Evolutionary conservation across 1,140 invertebrate species (phyloP).

Genomic region (Eurosta solidaginis): DNA sequence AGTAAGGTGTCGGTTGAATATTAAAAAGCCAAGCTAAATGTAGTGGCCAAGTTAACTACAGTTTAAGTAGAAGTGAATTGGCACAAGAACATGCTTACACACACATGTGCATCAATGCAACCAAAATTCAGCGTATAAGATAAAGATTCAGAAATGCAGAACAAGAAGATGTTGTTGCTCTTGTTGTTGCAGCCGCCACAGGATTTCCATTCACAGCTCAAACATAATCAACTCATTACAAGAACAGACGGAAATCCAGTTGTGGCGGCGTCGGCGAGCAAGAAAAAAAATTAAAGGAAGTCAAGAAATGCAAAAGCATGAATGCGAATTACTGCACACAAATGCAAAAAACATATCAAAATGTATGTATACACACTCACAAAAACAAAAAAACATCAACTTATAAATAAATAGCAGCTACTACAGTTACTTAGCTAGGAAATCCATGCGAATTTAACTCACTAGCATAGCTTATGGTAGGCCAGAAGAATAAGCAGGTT

Average conservation of each 20-base stretch:
- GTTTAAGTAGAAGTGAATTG: conserved; percentile 11
- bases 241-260: conserved; percentile 36
- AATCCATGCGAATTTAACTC: conserved; percentile 16
- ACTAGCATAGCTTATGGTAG: conserved; percentile 35
- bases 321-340: neutral
- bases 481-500: neutral
- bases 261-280: conserved; percentile 5
- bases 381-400: too few relatives aligned
- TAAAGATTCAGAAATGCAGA: neutral
- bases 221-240: conserved; percentile 40
- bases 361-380: neutral
- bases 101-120: neutral
- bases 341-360: too few relatives aligned
- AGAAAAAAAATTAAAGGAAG: conserved; percentile 21
- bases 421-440: neutral
- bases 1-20: conserved; percentile 14
- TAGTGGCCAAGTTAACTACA: conserved; percentile 13
- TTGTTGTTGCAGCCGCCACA: neutral
- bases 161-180: neutral
- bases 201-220: conserved; percentile 31
- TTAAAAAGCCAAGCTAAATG: conserved; percentile 11
- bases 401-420: conserved; percentile 31
- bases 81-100: neutral
- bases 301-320: neutral
- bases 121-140: neutral